Evolutionary conservation across 2,888 invertebrate species (phyloP), one percentile per base, ranked within the genome.

Genomic region (Chloroclysta siterata): DNA sequence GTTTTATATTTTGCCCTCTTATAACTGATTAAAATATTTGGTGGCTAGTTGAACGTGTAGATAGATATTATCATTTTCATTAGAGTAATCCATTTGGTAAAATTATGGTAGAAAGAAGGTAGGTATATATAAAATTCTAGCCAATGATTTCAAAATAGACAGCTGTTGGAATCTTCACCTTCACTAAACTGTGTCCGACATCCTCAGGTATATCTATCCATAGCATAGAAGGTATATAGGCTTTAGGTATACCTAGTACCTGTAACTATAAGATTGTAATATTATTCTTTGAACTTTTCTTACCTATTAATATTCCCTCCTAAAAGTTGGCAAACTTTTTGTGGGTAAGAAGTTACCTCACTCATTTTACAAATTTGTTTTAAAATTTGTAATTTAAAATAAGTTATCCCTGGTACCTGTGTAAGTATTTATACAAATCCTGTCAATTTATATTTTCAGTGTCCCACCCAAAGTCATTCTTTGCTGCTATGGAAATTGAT

Each of bases 401-500:
- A n/a, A n/a, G n/a, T n/a, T n/a, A n/a, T n/a, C n/a, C n/a, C n/a
- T n/a, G n/a, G n/a, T n/a, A n/a, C n/a, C n/a, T n/a, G n/a, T n/a
- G n/a, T n/a, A n/a, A n/a, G n/a, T n/a, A n/a, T n/a, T n/a, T n/a
- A n/a, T n/a, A n/a, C n/a, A n/a, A 22, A 22, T 42, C n/a, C 42
- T 42, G 3, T 6, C 11, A 13, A 8, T 33, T 33, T 50, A 2
- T 33, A 8, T 28, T 54, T 60, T 60, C 78, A 97, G 96, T 96
- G 65, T 95, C 96, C 2, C 90, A 95, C 68, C 94, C 95, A 46
- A 95, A 95, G 72, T 95, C 94, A 0, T 92, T 96, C 66, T 95
- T 96, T 75, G 92, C 93, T 51, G 94, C 94, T 48, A 94, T 94
- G 84, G 94, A 94, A 72, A 94, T 94, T 72, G 94, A 94, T 76